Evolutionary conservation across 2,113 vertebrate genomes (phyloP).

Genomic region (Strigops habroptila): DNA sequence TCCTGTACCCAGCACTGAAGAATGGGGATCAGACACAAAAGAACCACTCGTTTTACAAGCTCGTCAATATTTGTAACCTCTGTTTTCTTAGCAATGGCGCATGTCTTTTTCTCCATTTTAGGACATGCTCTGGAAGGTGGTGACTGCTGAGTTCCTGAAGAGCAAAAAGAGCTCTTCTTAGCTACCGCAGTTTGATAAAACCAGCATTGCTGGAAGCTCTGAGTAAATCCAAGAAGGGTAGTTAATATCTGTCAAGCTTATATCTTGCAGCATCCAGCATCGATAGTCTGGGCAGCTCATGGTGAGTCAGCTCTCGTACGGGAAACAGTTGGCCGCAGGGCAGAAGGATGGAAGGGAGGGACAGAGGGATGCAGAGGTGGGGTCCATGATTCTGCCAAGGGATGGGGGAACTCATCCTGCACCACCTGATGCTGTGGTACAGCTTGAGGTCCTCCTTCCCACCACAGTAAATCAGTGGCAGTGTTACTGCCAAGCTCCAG

Average conservation of each 20-base stretch:
- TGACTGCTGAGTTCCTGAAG: background rate
- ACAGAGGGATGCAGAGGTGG: background rate
- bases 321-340: background rate
- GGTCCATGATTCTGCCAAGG: background rate
- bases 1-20: background rate
- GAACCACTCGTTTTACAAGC: background rate
- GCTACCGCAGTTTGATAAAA: background rate
- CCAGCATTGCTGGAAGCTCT: background rate
- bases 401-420: background rate
- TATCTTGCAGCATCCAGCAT: background rate
- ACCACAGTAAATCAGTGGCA: background rate
- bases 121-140: background rate
- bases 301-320: background rate
- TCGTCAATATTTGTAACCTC: background rate
- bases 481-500: background rate
- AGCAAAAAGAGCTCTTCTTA: background rate
- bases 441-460: background rate
- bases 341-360: background rate
- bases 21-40: background rate
- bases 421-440: background rate
- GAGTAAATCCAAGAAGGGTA: background rate
- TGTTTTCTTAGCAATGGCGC: background rate
- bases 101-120: background rate
- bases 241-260: background rate
- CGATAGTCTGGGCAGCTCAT: background rate